These are phyloP conservation scores for Drosophila prosaltans DNA, from an alignment of 1,140 invertebrate species.

Conservation along the genomic window DNA sequence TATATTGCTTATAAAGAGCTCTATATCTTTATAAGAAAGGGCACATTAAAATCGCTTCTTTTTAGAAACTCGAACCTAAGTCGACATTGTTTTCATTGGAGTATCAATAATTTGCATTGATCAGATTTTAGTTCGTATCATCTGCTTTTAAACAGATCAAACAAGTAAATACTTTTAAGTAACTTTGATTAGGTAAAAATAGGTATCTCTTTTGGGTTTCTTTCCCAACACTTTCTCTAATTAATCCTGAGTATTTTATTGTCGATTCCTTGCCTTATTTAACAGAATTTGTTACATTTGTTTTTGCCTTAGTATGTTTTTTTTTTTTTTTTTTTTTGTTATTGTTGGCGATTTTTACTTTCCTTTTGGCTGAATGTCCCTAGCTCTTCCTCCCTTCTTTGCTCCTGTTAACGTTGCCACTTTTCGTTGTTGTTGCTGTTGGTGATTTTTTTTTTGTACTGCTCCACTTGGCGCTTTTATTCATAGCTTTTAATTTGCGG, in stretches of 20 bases:
- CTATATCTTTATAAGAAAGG: no score
- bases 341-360: slow-evolving; percentile 38
- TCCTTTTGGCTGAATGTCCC: slow-evolving; percentile 17
- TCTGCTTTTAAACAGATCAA: no score
- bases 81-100: no score
- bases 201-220: no score
- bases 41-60: no score
- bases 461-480: slow-evolving; percentile 72
- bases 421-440: slow-evolving; percentile 20
- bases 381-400: not conserved
- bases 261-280: not conserved
- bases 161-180: no score
- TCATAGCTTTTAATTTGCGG: slow-evolving; percentile 81
- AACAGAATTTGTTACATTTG: not conserved
- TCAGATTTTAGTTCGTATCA: no score
- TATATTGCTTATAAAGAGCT: no score
- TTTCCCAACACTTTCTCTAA: not conserved
- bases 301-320: slow-evolving; percentile 62
- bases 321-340: slow-evolving; percentile 56
- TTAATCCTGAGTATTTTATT: not conserved
- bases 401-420: not conserved
- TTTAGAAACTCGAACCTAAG: no score
- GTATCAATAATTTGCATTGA: no score
- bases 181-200: no score
- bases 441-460: slow-evolving; percentile 32